phyloP scores from a whole-genome alignment of 1,140 invertebrate species.

The Lepidotrigona ventralis region DNA sequence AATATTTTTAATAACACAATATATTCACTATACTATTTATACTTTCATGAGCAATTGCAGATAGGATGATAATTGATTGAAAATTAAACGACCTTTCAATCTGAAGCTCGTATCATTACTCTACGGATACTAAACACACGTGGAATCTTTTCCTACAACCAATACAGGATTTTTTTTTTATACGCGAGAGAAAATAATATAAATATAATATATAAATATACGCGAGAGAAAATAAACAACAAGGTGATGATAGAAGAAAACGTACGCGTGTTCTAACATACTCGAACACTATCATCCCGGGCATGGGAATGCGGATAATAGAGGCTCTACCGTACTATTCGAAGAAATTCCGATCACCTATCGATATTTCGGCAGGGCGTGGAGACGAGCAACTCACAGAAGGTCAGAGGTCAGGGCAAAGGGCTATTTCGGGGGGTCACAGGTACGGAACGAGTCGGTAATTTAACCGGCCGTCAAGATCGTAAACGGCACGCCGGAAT shows the following conservation, averaged over 20 bases:
- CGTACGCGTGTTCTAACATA: neutral
- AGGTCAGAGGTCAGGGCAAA: conserved; percentile 31
- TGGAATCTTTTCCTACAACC: too few species aligned
- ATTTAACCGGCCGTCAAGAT: conserved; percentile 60
- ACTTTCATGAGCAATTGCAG: too few species aligned
- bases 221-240: neutral
- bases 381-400: conserved; percentile 14
- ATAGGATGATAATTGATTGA: too few species aligned
- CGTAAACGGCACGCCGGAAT: conserved; percentile 53
- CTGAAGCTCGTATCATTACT: neutral
- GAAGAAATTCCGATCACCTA: conserved; percentile 19
- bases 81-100: neutral
- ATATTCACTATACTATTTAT: too few species aligned
- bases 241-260: neutral
- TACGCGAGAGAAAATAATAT: neutral
- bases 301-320: conserved; percentile 19
- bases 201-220: too few species aligned
- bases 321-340: conserved; percentile 13
- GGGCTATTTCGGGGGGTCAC: conserved; percentile 34
- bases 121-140: too few species aligned
- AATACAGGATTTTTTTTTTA: neutral
- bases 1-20: too few species aligned
- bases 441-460: conserved; percentile 42
- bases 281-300: neutral
- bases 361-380: conserved; percentile 21